Percentiles rank a stretch among this genome's conserved stretches.
phyloP scores from a whole-genome alignment of 2,888 invertebrate species.

The Blastobasis lacticolella region DNA sequence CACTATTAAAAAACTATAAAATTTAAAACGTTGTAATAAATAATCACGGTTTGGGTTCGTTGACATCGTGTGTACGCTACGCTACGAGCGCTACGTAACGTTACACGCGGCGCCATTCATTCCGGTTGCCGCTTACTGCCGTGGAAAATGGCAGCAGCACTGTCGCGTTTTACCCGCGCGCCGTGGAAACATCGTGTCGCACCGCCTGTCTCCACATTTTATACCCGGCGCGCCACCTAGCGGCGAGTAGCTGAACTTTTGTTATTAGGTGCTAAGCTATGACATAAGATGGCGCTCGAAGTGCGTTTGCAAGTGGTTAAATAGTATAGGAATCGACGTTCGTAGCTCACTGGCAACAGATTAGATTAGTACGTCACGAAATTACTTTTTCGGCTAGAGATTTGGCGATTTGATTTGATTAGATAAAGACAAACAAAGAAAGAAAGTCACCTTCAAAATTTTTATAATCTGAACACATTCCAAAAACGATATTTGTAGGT shows the following conservation, averaged over 20 bases:
- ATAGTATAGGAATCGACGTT: not conserved
- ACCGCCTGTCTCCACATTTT: slow-evolving; percentile 1
- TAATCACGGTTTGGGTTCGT: slow-evolving; percentile 44
- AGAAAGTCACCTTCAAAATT: too few relatives aligned
- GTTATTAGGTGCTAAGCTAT: slow-evolving; percentile 21
- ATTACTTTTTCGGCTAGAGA: too few relatives aligned
- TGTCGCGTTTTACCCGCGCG: slow-evolving; percentile 10
- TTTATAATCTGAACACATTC: too few relatives aligned
- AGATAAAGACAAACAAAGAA: too few relatives aligned
- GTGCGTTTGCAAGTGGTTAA: not conserved
- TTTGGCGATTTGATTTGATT: too few relatives aligned
- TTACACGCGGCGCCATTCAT: slow-evolving; percentile 58
- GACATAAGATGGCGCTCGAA: slow-evolving; percentile 41
- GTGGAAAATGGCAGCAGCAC: slow-evolving; percentile 35
- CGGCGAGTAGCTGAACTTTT: slow-evolving; percentile 53
- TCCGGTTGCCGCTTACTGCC: slow-evolving; percentile 26
- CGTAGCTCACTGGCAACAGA: too few relatives aligned
- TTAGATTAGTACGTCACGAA: too few relatives aligned
- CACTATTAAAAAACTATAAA: slow-evolving; percentile 17
- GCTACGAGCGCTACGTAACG: slow-evolving; percentile 45
- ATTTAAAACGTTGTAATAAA: slow-evolving; percentile 24
- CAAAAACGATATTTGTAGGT: too few relatives aligned
- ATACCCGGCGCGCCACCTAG: slow-evolving; percentile 43
- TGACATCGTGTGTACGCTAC: slow-evolving; percentile 54
- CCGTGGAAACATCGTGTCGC: not conserved